phyloP scores from a whole-genome alignment of 2,113 vertebrate genomes.

The Crotalus helleri region DNA sequence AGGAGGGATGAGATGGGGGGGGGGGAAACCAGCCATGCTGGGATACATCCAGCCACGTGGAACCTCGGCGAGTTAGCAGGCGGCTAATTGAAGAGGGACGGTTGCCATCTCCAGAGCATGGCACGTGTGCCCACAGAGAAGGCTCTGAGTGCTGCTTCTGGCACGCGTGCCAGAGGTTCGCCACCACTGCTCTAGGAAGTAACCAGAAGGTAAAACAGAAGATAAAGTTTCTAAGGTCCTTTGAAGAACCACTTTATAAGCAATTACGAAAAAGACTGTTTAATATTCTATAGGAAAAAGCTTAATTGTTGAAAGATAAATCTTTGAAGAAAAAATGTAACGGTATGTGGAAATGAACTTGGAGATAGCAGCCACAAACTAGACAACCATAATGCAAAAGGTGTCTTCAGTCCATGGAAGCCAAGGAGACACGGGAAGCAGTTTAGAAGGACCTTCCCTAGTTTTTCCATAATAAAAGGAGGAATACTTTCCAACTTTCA shows the following conservation, averaged over 20 bases:
- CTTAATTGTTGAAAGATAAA: not conserved
- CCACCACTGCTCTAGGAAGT: not conserved
- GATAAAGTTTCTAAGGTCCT: not conserved
- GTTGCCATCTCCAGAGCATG: too few relatives aligned
- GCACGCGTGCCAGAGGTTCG: too few relatives aligned
- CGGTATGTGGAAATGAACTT: not conserved
- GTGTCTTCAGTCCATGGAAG: not conserved
- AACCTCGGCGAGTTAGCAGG: too few relatives aligned
- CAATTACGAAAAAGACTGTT: not conserved
- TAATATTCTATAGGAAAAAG: not conserved
- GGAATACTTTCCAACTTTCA: not conserved
- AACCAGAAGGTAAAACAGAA: not conserved
- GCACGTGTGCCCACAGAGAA: too few relatives aligned
- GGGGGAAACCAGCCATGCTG: too few relatives aligned
- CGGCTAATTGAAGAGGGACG: too few relatives aligned
- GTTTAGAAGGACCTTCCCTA: not conserved
- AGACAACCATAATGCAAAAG: not conserved
- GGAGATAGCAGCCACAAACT: not conserved
- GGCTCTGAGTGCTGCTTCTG: too few relatives aligned
- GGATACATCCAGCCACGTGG: too few relatives aligned
- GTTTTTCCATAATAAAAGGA: not conserved
- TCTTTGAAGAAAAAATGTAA: not conserved
- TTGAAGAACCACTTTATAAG: not conserved
- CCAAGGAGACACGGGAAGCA: not conserved
- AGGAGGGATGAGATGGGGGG: too few relatives aligned